These are phyloP conservation scores for Drymonia ruficornis DNA, from an alignment of 2,888 invertebrate genomes.

Conservation along the genomic window DNA sequence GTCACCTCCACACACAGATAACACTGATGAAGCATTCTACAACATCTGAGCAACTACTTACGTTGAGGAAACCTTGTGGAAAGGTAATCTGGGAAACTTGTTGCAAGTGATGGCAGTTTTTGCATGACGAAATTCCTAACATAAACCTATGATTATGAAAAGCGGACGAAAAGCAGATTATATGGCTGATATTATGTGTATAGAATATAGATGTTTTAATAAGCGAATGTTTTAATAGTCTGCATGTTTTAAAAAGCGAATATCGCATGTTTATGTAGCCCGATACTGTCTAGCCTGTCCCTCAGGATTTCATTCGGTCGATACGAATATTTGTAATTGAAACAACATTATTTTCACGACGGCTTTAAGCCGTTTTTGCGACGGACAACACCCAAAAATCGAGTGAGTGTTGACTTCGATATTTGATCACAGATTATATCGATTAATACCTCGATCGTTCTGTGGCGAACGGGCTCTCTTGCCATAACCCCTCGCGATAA, in stretches of 20 bases:
- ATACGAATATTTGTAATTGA: constrained; percentile 33
- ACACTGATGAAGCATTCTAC: constrained; percentile 18
- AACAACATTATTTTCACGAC: constrained; percentile 24
- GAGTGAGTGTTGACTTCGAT: constrained; percentile 33
- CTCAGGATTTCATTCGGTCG: constrained; percentile 38
- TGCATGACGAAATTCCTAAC: neutral
- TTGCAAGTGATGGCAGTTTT: neutral
- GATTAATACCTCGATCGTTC: constrained; percentile 45
- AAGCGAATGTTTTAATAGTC: constrained; percentile 19
- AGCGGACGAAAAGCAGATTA: neutral
- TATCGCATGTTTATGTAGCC: constrained; percentile 35
- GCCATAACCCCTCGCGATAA: constrained; percentile 75
- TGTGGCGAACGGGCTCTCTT: constrained; percentile 45
- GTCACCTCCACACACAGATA: constrained; percentile 26
- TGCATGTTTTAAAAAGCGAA: constrained; percentile 35
- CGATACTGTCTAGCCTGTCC: constrained; percentile 31
- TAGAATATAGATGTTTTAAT: neutral
- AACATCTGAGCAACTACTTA: constrained; percentile 8
- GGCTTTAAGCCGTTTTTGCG: constrained; percentile 39
- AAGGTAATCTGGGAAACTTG: neutral
- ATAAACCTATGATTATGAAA: constrained; percentile 6
- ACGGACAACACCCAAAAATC: constrained; percentile 32
- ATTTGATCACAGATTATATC: constrained; percentile 42
- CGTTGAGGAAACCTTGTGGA: neutral
- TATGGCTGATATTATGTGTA: neutral